phyloP scores from a whole-genome alignment of 2,888 invertebrate genomes.

The Acanthosepion esculentum region DNA sequence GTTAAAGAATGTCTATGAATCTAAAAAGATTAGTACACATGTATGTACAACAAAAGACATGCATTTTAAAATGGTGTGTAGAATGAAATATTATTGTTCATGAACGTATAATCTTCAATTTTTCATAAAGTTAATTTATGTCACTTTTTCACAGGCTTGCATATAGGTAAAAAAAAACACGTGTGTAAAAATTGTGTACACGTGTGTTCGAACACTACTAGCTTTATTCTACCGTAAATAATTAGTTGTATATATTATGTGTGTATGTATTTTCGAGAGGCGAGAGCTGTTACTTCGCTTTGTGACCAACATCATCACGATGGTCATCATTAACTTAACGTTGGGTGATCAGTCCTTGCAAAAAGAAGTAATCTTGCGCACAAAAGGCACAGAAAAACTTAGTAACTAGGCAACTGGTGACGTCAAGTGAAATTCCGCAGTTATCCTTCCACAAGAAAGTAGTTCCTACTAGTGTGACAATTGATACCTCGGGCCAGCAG shows the following conservation, averaged over 20 bases:
- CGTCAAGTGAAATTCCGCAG: constrained; percentile 60
- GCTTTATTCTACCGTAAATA: background rate
- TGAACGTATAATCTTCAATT: too few relatives aligned
- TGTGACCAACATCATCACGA: background rate
- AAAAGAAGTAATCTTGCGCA: constrained; percentile 46
- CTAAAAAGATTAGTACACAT: too few relatives aligned
- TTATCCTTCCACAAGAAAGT: constrained; percentile 63
- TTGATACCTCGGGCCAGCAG: constrained; percentile 52
- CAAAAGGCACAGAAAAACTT: constrained; percentile 54
- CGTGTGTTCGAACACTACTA: background rate
- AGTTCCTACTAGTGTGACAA: constrained; percentile 60
- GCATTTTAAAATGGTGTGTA: too few relatives aligned
- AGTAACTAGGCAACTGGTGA: constrained; percentile 62
- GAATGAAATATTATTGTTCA: too few relatives aligned
- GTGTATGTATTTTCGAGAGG: background rate
- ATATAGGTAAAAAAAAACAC: too few relatives aligned
- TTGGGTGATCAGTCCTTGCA: constrained; percentile 44
- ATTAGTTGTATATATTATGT: background rate
- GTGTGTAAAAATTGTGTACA: background rate
- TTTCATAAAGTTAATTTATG: too few relatives aligned
- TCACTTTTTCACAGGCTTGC: too few relatives aligned
- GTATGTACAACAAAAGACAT: too few relatives aligned
- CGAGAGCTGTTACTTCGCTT: too few relatives aligned
- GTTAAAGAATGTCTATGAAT: too few relatives aligned
- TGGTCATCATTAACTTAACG: background rate